These are phyloP conservation scores for Ficedula albicollis DNA, from an alignment of 2,797 vertebrate genomes.

Conservation along the genomic window DNA sequence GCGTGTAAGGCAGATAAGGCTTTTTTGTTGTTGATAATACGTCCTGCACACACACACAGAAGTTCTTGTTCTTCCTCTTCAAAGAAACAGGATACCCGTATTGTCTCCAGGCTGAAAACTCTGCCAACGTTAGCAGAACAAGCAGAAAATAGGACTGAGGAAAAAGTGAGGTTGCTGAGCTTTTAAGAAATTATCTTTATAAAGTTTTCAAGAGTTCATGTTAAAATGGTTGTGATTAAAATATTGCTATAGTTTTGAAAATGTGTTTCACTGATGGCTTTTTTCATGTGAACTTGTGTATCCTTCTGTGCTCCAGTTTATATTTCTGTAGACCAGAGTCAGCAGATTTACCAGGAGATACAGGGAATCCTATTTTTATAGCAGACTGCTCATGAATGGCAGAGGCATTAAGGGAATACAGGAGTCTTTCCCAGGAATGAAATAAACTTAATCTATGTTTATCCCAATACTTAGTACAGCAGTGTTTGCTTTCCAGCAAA, in stretches of 20 bases:
- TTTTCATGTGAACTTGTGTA: background rate
- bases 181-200: conserved; percentile 10
- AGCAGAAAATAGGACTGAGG: background rate
- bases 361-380: conserved; percentile 28
- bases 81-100: conserved; percentile 24
- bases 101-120: conserved; percentile 46
- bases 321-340: conserved; percentile 9
- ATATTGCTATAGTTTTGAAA: background rate
- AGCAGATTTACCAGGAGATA: conserved; percentile 41
- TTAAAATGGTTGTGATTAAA: conserved; percentile 9
- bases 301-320: background rate
- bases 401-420: conserved; percentile 19
- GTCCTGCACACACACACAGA: background rate
- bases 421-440: background rate
- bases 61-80: conserved; percentile 25
- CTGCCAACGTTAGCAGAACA: conserved; percentile 10
- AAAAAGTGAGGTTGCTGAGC: background rate
- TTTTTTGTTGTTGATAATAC: background rate
- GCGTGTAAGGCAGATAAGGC: background rate
- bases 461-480: background rate
- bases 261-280: background rate
- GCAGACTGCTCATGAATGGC: conserved; percentile 27
- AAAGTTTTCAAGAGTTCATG: background rate
- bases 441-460: background rate
- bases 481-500: background rate